These are phyloP conservation scores for Poecilobothrus nobilitatus DNA, from an alignment of 2,888 invertebrate species.

Conservation along the genomic window DNA sequence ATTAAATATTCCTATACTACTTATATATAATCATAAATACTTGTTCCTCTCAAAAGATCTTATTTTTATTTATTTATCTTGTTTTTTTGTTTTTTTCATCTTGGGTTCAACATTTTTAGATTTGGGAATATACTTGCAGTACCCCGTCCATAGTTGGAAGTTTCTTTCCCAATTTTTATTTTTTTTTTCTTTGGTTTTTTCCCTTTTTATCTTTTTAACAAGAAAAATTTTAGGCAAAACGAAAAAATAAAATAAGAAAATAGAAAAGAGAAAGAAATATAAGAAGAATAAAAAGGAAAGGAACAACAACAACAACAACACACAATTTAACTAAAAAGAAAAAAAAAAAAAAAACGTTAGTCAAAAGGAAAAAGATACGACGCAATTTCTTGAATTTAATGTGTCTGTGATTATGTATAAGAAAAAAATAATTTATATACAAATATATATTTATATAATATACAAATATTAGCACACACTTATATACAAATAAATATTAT, in stretches of 20 bases:
- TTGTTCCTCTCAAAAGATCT: neutral
- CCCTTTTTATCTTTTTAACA: neutral
- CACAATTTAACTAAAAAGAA: neutral
- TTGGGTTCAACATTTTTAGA: too few relatives aligned
- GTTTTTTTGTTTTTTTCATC: too few relatives aligned
- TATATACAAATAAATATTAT: neutral
- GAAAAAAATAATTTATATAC: neutral
- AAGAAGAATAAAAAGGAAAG: neutral
- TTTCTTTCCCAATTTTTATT: too few relatives aligned
- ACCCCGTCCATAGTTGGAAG: too few relatives aligned
- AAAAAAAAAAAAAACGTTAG: neutral
- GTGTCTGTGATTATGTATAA: conserved; percentile 2
- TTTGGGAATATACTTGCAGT: too few relatives aligned
- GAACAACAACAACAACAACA: neutral
- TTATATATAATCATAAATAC: neutral
- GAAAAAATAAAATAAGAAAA: too few relatives aligned
- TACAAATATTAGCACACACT: neutral
- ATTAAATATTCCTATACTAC: too few relatives aligned
- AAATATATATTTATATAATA: neutral
- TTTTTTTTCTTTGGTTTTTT: neutral
- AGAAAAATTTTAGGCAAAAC: too few relatives aligned
- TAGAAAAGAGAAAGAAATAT: neutral
- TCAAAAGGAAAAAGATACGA: conserved; percentile 4
- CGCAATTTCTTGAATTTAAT: conserved; percentile 3
- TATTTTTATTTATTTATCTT: too few relatives aligned